phyloP scores from a whole-genome alignment of 2,888 invertebrate species.

The Pherbina coryleti region DNA sequence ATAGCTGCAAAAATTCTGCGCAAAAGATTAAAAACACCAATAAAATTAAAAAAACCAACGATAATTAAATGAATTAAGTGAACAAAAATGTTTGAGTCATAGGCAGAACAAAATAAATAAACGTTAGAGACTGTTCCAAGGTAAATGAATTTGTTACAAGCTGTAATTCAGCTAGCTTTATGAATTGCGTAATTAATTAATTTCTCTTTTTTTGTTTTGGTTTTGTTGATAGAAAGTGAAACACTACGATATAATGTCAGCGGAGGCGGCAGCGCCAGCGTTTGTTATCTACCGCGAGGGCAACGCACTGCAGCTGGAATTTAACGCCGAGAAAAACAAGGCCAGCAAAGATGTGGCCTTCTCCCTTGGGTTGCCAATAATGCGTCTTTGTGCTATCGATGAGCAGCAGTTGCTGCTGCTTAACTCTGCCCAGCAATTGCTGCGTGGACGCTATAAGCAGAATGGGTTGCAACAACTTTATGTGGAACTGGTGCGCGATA shows the following conservation, averaged over 20 bases:
- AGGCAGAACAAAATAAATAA: not conserved
- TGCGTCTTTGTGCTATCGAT: conserved; percentile 51
- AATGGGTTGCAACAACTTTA: not conserved
- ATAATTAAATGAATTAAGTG: not conserved
- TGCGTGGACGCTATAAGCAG: conserved; percentile 44
- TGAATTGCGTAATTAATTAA: conserved; percentile 26
- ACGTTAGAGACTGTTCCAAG: not conserved
- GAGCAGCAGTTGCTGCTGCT: conserved; percentile 51
- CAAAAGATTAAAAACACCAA: not conserved
- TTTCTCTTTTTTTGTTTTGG: not conserved
- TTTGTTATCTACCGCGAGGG: conserved; percentile 54
- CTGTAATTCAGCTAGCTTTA: not conserved
- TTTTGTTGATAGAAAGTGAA: conserved; percentile 11
- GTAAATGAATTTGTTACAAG: not conserved
- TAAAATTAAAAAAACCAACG: not conserved
- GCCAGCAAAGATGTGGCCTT: not conserved
- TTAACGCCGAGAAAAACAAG: not conserved
- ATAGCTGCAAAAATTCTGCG: not conserved
- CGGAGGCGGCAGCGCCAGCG: conserved; percentile 23
- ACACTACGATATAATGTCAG: not conserved
- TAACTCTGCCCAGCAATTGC: conserved; percentile 55
- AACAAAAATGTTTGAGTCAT: not conserved
- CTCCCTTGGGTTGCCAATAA: conserved; percentile 48
- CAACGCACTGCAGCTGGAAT: conserved; percentile 43
- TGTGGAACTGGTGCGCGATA: conserved; percentile 52